Evolutionary conservation across 2,797 vertebrate species (phyloP).

Genomic region (Moxostoma hubbsi): DNA sequence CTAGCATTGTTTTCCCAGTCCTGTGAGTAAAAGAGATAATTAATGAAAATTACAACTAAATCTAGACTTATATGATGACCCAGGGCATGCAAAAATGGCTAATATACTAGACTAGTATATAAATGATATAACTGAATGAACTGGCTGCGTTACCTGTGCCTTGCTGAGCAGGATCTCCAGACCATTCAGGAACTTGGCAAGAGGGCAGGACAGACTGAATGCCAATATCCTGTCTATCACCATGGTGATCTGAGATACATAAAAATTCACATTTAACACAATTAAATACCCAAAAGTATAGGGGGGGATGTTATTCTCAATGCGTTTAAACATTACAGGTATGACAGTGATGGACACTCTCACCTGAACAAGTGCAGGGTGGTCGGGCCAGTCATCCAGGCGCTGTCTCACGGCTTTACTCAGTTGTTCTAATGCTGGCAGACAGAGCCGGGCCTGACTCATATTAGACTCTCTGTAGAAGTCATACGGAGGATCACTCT

Average conservation of each 20-base stretch:
- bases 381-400: conserved; percentile 92
- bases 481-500: conserved; percentile 86
- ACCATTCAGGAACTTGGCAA: conserved; percentile 96
- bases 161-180: conserved; percentile 95
- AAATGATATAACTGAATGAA: neutral
- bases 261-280: neutral
- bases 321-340: too few species aligned
- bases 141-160: conserved; percentile 83
- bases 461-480: conserved; percentile 95
- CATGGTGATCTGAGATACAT: conserved; percentile 80
- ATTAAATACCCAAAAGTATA: neutral
- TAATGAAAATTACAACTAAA: neutral
- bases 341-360: neutral
- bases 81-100: neutral
- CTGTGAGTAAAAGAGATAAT: conserved; percentile 67
- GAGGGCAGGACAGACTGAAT: conserved; percentile 90
- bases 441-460: conserved; percentile 85
- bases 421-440: conserved; percentile 84
- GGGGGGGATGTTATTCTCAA: too few species aligned
- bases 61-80: neutral
- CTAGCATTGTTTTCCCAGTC: conserved; percentile 98
- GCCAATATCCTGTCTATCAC: conserved; percentile 88
- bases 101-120: neutral
- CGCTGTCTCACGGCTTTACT: conserved; percentile 77
- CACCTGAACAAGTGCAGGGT: conserved; percentile 93